Percentiles rank a stretch among this genome's conserved stretches.
phyloP scores from a whole-genome alignment of 1,140 invertebrate species.

The Lordiphosa stackelbergi region DNA sequence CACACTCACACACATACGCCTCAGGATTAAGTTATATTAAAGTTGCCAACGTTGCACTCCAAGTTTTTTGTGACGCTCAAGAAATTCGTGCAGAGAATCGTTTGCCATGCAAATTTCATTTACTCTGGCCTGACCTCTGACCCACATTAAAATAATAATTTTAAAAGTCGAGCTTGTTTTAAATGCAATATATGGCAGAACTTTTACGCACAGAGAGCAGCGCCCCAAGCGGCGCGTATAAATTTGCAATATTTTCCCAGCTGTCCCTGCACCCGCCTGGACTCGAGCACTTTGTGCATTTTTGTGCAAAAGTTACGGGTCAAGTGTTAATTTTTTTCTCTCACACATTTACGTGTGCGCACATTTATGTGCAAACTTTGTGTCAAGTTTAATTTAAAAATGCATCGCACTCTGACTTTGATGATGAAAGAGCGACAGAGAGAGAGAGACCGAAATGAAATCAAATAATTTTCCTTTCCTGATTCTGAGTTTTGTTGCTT shows the following conservation, averaged over 20 bases:
- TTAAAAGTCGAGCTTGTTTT: constrained; percentile 18
- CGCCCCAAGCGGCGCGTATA: constrained; percentile 20
- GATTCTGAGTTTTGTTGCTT: no score
- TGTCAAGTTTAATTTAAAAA: constrained; percentile 2
- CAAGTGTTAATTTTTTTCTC: constrained; percentile 57
- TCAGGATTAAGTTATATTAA: constrained; percentile 71
- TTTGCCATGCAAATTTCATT: constrained; percentile 53
- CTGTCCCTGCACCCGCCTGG: constrained; percentile 6
- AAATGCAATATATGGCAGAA: constrained; percentile 52
- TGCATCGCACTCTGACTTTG: constrained; percentile 14
- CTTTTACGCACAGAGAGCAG: constrained; percentile 25
- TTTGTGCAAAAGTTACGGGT: constrained; percentile 40
- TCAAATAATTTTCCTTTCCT: constrained; percentile 15
- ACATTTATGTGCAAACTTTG: constrained; percentile 47
- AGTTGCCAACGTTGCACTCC: constrained; percentile 60
- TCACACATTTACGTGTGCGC: constrained; percentile 14
- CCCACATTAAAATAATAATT: constrained; percentile 50
- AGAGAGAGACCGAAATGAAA: constrained; percentile 18
- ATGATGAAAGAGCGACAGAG: neutral
- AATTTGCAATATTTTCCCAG: constrained; percentile 50
- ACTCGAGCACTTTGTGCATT: constrained; percentile 13
- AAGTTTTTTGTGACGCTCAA: constrained; percentile 34
- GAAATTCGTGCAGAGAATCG: constrained; percentile 14
- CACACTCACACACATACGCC: constrained; percentile 10
- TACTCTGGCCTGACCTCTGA: constrained; percentile 13